Percentiles rank a stretch among this genome's conserved stretches.
phyloP scores from a whole-genome alignment of 2,113 vertebrate genomes.

The Sinocyclocheilus anshuiensis region DNA sequence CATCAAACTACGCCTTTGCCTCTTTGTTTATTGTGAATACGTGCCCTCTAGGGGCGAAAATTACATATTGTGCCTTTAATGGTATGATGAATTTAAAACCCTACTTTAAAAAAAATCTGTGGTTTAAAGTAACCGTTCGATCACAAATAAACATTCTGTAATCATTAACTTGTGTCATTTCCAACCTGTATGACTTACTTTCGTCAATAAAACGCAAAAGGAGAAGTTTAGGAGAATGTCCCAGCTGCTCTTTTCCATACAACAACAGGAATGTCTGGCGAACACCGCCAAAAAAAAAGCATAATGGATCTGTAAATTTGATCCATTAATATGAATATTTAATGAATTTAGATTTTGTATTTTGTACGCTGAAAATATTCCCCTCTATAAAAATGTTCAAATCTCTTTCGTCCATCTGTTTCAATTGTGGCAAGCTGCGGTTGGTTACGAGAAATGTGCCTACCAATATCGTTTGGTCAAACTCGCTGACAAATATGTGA shows the following conservation, averaged over 20 bases:
- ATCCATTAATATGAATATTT: no score
- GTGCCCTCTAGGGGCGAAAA: no score
- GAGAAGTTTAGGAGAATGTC: neutral
- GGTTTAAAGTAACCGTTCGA: neutral
- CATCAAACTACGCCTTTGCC: no score
- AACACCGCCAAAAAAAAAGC: neutral
- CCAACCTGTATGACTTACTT: neutral
- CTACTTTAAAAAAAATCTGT: neutral
- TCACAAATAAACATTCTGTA: neutral
- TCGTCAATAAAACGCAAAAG: neutral
- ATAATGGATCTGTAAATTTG: no score
- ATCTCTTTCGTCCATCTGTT: neutral
- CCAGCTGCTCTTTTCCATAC: neutral
- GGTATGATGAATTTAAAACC: neutral
- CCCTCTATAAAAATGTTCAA: no score
- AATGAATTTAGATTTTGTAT: no score
- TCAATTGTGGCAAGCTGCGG: neutral
- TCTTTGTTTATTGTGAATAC: no score
- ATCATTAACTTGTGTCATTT: neutral
- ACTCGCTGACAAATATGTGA: neutral
- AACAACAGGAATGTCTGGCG: neutral
- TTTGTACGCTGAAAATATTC: neutral
- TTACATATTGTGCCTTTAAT: neutral
- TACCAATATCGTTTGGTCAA: neutral
- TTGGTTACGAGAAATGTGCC: neutral